phyloP scores from a whole-genome alignment of 2,888 invertebrate species.

The Heliothis peltigera region DNA sequence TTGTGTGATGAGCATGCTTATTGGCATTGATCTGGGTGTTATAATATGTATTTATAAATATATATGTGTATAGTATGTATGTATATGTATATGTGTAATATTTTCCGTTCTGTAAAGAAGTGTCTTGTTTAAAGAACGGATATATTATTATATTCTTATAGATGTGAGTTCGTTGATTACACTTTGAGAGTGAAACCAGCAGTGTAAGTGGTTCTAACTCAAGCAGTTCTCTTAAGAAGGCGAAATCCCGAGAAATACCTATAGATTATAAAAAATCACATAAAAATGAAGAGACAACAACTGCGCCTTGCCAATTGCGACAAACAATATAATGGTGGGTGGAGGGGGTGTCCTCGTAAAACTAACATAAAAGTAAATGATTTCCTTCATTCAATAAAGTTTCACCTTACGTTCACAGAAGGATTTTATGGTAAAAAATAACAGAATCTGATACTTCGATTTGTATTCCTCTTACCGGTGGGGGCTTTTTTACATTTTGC shows the following conservation, averaged over 20 bases:
- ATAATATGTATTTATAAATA: too few species aligned
- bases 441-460: slow-evolving; percentile 70
- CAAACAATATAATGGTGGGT: slow-evolving; percentile 56
- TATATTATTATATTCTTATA: too few species aligned
- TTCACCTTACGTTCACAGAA: slow-evolving; percentile 59
- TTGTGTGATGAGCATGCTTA: too few species aligned
- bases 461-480: slow-evolving; percentile 76
- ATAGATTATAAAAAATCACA: slow-evolving; percentile 21
- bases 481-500: slow-evolving; percentile 66
- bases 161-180: too few species aligned
- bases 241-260: neutral
- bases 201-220: too few species aligned
- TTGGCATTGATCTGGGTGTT: too few species aligned
- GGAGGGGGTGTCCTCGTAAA: slow-evolving; percentile 61
- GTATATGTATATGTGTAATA: too few species aligned
- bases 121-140: too few species aligned
- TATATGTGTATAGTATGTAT: too few species aligned
- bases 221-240: too few species aligned
- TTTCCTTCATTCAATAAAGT: slow-evolving; percentile 65
- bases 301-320: slow-evolving; percentile 37
- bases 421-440: slow-evolving; percentile 62
- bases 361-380: slow-evolving; percentile 66
- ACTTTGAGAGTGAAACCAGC: too few species aligned
- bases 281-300: slow-evolving; percentile 45
- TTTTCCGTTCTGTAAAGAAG: too few species aligned